Evolutionary conservation across 2,888 invertebrate genomes (phyloP), one percentile per base, ranked within the genome.

Genomic region (Diogma glabrata): DNA sequence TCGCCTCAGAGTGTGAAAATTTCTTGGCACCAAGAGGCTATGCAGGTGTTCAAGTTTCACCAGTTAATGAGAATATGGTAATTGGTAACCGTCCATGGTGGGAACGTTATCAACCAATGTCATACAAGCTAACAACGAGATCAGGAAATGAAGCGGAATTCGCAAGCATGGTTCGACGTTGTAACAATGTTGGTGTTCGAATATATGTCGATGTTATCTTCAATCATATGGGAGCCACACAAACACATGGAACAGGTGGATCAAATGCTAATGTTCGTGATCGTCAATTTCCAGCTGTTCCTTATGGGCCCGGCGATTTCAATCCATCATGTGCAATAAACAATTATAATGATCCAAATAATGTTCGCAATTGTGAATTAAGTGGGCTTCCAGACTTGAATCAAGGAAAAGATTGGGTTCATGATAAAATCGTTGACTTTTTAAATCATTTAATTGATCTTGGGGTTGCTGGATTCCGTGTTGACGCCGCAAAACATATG

Each of bases 71-170:
- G 17, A 48, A 48, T 33, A 33, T 30, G 8, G 70, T 79, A 0
- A 69, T 83, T 36, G 57, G 64, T 3, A 72, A 73, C 52, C 74
- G 85, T 1, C 87, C 91, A 0, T 93, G 92, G 92, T 92, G 82
- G 81, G 90, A 92, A 64, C 73, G 91, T 17, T 91, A 92, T 66
- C 90, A 92, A 66, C 88, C 89, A 1, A 81, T 90, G 33, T 88
- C 89, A 20, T 93, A 91, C 70, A 72, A 74, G 17, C 70, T 90
- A 40, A 63, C 64, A 2, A 87, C 88, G 0, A 76, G 92, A 50
- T 88, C 88, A 22, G 92, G 92, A 33, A 79, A 77, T 55, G 84
- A 85, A 59, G 61, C 68, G 9, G 79, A 84, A 55, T 87, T 93
- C 60, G 64, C 71, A 7, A 71, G 78, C 54, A 93, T 93, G 92